Evolutionary conservation across 2,888 invertebrate genomes (phyloP).

Genomic region (Pandemis corylana): DNA sequence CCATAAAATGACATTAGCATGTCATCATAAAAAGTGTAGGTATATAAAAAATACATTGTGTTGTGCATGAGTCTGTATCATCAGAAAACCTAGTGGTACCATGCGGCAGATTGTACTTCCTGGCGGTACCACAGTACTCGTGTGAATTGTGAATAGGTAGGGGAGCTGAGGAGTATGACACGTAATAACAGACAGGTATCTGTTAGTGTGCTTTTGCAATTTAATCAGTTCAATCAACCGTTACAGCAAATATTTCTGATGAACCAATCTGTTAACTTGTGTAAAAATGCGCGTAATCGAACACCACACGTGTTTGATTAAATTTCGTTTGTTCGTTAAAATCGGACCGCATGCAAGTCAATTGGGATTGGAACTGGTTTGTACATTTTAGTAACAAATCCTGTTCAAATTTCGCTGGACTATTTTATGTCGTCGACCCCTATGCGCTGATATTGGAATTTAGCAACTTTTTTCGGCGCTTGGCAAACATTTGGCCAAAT

Average conservation of each 20-base stretch:
- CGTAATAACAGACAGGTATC: too few species aligned
- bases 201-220: not conserved
- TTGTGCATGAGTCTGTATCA: too few species aligned
- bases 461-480: not conserved
- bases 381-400: not conserved
- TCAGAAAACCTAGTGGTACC: too few species aligned
- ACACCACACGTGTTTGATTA: not conserved
- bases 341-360: not conserved
- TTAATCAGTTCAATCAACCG: not conserved
- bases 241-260: not conserved
- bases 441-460: not conserved
- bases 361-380: not conserved
- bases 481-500: constrained; percentile 7
- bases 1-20: too few species aligned
- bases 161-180: too few species aligned
- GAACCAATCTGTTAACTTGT: not conserved
- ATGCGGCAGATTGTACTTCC: too few species aligned
- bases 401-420: not conserved
- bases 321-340: not conserved
- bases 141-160: too few species aligned
- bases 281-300: not conserved
- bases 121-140: too few species aligned
- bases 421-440: not conserved
- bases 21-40: too few species aligned
- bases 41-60: too few species aligned